Conservation (phyloP, 2,113 vertebrate species). For the Nycticebus coucang region DNA sequence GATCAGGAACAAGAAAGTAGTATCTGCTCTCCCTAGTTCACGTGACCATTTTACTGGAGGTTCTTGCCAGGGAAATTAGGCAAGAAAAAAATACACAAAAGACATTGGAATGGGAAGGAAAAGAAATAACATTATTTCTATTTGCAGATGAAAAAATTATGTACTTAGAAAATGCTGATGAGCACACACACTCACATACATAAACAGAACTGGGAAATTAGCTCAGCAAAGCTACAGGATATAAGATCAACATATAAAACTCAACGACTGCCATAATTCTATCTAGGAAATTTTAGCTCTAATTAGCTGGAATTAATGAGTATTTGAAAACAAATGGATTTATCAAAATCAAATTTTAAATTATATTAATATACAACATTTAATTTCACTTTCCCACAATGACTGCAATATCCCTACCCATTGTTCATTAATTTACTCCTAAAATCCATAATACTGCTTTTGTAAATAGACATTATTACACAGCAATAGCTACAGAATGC, state of each 20-base stretch:
- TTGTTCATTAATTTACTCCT: not conserved
- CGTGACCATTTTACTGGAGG: not conserved
- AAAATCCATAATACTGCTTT: not conserved
- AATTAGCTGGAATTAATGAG: not conserved
- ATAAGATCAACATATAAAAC: not conserved
- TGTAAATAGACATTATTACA: not conserved
- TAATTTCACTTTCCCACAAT: not conserved
- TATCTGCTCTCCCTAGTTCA: not conserved
- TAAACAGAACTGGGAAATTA: not conserved
- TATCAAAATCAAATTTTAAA: conserved; percentile 26
- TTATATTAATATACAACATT: not conserved
- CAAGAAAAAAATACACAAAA: not conserved
- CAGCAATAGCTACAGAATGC: not conserved
- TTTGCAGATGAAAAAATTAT: not conserved
- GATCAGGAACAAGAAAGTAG: not conserved
- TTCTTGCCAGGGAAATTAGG: not conserved
- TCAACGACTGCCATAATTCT: not conserved
- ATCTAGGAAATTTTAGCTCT: not conserved
- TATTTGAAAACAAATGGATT: not conserved
- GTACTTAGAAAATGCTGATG: not conserved
- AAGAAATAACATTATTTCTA: not conserved
- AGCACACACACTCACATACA: not conserved
- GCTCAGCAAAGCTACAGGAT: not conserved
- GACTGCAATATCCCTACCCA: not conserved
- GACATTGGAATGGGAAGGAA: not conserved